Conservation (phyloP, 2,888 invertebrate genomes). For the Scaptomyza reducta region DNA sequence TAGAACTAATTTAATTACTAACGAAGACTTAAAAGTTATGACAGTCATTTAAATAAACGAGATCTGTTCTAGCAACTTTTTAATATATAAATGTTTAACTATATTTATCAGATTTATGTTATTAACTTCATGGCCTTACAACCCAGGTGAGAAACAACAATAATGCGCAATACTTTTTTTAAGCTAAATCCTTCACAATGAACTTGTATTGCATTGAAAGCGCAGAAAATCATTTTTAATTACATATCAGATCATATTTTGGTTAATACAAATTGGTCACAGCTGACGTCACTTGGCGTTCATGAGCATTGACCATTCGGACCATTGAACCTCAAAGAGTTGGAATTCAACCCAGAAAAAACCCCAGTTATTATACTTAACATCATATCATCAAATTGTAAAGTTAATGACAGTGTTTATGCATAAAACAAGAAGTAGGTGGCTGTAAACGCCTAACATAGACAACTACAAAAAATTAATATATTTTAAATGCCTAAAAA, state of each 20-base stretch:
- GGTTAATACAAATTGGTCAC: conserved; percentile 44
- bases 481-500: conserved; percentile 26
- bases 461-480: conserved; percentile 2
- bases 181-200: conserved; percentile 68
- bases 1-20: neutral
- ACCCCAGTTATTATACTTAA: conserved; percentile 43
- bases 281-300: conserved; percentile 65
- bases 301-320: conserved; percentile 68
- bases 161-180: conserved; percentile 10
- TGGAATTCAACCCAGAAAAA: conserved; percentile 26
- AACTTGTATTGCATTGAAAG: conserved; percentile 54
- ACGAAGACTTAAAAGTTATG: neutral
- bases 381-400: conserved; percentile 56
- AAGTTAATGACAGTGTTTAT: conserved; percentile 71
- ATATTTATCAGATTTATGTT: conserved; percentile 24
- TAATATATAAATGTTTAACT: neutral
- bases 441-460: conserved; percentile 44
- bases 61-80: neutral
- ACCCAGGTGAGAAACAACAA: conserved; percentile 24
- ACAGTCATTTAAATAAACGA: neutral
- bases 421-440: conserved; percentile 15
- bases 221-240: conserved; percentile 38
- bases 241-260: conserved; percentile 20
- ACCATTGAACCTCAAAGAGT: conserved; percentile 65
- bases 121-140: conserved; percentile 25